Base-by-base conservation (phyloP, 2,113 vertebrate genomes). In the Alaudala cheleensis region DNA sequence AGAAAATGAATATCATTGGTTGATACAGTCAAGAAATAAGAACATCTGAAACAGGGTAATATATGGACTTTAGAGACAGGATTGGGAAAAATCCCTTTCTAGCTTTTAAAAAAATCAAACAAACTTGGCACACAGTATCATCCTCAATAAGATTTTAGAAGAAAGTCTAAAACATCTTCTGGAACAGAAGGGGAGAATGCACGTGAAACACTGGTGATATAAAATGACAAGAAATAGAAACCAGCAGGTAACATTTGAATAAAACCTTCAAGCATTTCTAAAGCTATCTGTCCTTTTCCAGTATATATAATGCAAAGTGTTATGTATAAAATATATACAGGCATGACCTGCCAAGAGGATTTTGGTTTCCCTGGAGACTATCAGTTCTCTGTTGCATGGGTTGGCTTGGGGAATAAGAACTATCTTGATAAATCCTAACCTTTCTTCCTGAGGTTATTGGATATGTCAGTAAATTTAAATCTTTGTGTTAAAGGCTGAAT, bases 321-420 rank as follows among this genome's bases (percentile, higher is more conserved):
- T 86, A 50, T 7, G n/a, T 95, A 61, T 97, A 56, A 96, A 93
- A 86, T 81, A 56, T 6, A 92, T 90, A 86, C 40, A 78, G 86
- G n/a, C 95, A 39, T 71, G 80, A 94, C 88, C 90, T 96, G 93
- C 76, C 90, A 74, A 64, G 76, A 84, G 49, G 88, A 96, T 95
- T 95, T 93, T 94, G 69, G 94, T 95, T 96, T 94, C 95, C 90
- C 76, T 94, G 94, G 96, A 96, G 95, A 96, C 95, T 95, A 60
- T 91, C 93, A 45, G 70, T 81, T 94, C 88, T 93, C 71, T 60
- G 31, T 96, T 92, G 79, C 79, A 88, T 2, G 31, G 80, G 76
- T 64, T 95, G 80, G 44, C 79, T 88, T 81, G 67, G 40, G 61
- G 60, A 80, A 12, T 91, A 83, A 81, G 25, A 94, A 49, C 44